Evolutionary conservation across 2,797 vertebrate species (phyloP), one percentile per base, ranked within the genome.

Genomic region (Coccyzus lansbergi): DNA sequence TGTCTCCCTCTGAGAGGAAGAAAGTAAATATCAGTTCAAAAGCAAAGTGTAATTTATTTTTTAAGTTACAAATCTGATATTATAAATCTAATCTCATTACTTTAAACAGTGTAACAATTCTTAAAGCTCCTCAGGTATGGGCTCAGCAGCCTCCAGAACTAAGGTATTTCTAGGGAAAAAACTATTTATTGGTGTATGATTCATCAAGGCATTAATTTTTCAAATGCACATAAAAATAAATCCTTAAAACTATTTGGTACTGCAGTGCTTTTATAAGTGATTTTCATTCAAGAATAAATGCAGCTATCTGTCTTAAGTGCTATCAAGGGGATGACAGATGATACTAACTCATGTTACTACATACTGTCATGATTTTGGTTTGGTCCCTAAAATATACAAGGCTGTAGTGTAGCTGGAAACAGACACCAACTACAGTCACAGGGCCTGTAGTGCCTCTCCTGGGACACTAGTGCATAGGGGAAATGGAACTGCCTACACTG

Each of bases 11-110:
- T 77, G 86, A 92, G 82, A 93, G 49, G 51, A 89, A 69, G 22
- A 13, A 89, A 92, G 84, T 74, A 96, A 95, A 62, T 92, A 96
- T 81, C 76, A 71, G 53, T 86, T 89, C 72, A 71, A 81, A 94
- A 90, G 69, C 38, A 89, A 77, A 83, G 38, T 28, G 13, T 77
- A 83, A 85, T 87, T 77, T 80, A 83, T 85, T 82, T 92, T 84
- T 72, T 19, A 87, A 87, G 48, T 90, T 93, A 90, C 6, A 91
- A 71, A 85, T 86, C 77, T 55, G 24, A 16, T 86, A 67, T 76
- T 95, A 53, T 52, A 74, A 95, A 95, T 80, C 58, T 55, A 87
- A 89, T 83, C 69, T 78, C 48, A 85, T 87, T 89, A 86, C 38
- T 55, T 12, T 56, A 81, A 92, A 80, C 38, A 90, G 34, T 31